phyloP scores from a whole-genome alignment of 2,113 vertebrate species.

The Lamprotornis superbus region DNA sequence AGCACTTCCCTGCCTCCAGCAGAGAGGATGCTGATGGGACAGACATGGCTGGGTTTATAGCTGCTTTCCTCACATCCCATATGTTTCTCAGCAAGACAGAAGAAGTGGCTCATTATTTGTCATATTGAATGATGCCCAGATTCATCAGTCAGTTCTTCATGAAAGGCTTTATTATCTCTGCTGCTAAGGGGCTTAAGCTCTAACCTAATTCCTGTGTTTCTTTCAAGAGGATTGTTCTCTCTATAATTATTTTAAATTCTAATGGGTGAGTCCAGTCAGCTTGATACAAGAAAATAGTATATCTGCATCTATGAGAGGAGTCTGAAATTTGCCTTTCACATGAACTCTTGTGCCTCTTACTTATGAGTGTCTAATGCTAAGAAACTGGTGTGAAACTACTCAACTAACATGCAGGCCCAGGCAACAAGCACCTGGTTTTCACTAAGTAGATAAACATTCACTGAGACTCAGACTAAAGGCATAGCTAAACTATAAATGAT shows the following conservation, averaged over 20 bases:
- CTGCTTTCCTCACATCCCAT: conserved; percentile 36
- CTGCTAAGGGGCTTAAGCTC: background rate
- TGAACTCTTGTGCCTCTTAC: background rate
- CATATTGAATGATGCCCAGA: conserved; percentile 33
- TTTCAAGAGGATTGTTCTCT: background rate
- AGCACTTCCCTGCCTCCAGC: background rate
- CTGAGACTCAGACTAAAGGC: background rate
- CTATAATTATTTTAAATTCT: background rate
- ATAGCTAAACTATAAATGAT: background rate
- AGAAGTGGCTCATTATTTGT: conserved; percentile 46
- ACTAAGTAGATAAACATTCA: background rate
- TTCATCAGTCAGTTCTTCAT: conserved; percentile 34
- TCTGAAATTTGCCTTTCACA: background rate
- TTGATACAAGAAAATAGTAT: background rate
- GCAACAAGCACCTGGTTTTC: background rate
- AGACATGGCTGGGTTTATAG: background rate
- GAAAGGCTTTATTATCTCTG: conserved; percentile 17
- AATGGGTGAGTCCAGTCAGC: background rate
- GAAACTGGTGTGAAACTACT: background rate
- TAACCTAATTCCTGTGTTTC: background rate
- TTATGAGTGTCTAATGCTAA: background rate
- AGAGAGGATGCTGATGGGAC: background rate
- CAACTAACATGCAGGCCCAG: background rate
- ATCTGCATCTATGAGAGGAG: background rate
- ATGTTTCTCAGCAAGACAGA: conserved; percentile 42